Base-by-base conservation (phyloP, 2,113 vertebrate species). In the Malaclemys terrapin region DNA sequence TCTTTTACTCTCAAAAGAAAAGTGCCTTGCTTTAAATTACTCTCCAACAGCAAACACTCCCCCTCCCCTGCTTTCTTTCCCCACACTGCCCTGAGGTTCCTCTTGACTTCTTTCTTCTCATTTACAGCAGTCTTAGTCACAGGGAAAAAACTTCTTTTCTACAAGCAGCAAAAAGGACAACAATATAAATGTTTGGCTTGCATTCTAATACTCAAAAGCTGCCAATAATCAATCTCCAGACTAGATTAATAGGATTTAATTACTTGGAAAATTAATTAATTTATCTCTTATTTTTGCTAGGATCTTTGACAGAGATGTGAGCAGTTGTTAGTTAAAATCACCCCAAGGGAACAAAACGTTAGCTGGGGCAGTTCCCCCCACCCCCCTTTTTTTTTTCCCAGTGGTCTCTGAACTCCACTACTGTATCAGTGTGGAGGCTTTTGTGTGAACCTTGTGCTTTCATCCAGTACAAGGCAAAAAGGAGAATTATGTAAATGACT, bases 191-290 rank as follows among this genome's bases (percentile, higher is more conserved):
- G 14, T 86, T 50, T 82, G 82, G 25, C 90, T 96, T 90, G 53
- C 89, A 76, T 16, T 89, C 95, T 91, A 87, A 87, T 82, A 95
- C 93, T 85, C 76, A 85, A 75, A 52, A 14, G 80, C 35, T 87
- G 59, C 57, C 14, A 11, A 3, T 82, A 89, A 87, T 31, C 3
- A 85, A 89, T 95, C 78, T 96, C 57, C 57, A 93, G 85, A 94
- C 92, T 93, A 89, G 85, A 95, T 89, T 59, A 75, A 25, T 85
- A 22, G 80, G 57, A 91, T 96, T 94, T 96, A 96, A 96, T 85
- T 94, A 87, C 54, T 85, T 91, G 85, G 54, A 93, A 95, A 96
- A 95, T 93, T 76, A 96, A 94, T 93, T 72, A 88, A 90, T 92
- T 95, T 85, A 82, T 94, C 91, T 35, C 59, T 87, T 89, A 57